Evolutionary conservation across 30 jellyfish, hydroid and myxozoan genomes (phyloP).

Genomic region (Hydractinia symbiolongicarpus): DNA sequence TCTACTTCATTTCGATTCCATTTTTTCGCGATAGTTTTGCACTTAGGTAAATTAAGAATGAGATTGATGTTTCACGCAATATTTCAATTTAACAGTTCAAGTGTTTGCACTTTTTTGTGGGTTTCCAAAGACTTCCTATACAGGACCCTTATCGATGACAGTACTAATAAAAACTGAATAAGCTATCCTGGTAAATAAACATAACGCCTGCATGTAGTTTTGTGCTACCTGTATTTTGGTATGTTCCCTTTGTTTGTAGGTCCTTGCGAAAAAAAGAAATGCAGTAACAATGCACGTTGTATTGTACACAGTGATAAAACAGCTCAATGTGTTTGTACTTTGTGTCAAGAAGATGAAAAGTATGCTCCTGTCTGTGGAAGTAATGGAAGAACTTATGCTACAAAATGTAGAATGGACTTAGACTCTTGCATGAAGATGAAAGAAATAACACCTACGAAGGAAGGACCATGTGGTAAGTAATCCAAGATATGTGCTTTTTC

Average conservation of each 20-base stretch:
- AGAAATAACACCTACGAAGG: conserved; percentile 22
- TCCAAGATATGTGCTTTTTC: not conserved
- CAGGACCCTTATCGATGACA: no score
- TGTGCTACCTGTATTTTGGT: conserved; percentile 55
- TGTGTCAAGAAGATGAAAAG: conserved; percentile 17
- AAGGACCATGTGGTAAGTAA: conserved; percentile 64
- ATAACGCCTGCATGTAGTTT: not conserved
- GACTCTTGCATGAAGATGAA: conserved; percentile 49
- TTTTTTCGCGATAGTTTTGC: no score
- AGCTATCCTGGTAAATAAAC: no score
- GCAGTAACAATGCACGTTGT: conserved; percentile 48
- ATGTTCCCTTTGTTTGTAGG: conserved; percentile 30
- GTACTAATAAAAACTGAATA: no score
- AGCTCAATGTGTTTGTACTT: conserved; percentile 63
- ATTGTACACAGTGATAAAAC: conserved; percentile 40
- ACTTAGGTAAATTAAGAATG: no score
- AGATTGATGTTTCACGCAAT: no score
- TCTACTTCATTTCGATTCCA: no score
- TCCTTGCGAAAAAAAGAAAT: conserved; percentile 18
- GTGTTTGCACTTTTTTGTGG: no score
- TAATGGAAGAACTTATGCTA: conserved; percentile 68
- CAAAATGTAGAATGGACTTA: conserved; percentile 43
- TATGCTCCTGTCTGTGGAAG: conserved; percentile 65
- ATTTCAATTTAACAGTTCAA: no score
- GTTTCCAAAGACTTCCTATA: no score